Evolutionary conservation across 64 coral and sea anemone species (phyloP), one percentile per base, ranked within the genome.

Genomic region (Cladopsammia gracilis): DNA sequence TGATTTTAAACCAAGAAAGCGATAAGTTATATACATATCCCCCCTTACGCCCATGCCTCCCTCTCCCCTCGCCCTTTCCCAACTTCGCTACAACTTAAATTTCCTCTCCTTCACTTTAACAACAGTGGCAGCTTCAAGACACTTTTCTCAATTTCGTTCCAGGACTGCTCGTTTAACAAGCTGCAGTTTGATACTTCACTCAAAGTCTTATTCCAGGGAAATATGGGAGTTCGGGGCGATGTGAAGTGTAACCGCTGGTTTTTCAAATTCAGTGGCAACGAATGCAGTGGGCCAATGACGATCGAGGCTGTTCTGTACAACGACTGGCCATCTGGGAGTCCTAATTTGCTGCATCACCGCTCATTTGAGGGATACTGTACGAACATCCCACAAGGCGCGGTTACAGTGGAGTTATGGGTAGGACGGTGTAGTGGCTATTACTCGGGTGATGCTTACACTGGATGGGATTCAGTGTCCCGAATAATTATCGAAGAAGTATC

Each of bases 381-480:
- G 68, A 71, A 71, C 68, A 54, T 54, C 11, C 2, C 52, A 54
- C 6, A 54, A 54, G 52, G 52, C 6, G 52, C 6, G 51, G 52
- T 43, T 43, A 3, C 6, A 24, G 68, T 71, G 8, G 68, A 71
- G 15, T 43, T 71, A n/a, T 71, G 68, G 68, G 68, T 71, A 7
- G 68, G 68, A 8, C 7, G 20, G 68, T 71, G 68, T 43, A 71
- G 16, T 71, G 68, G 68, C 16, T 1, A 8, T 7, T 11, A 7
- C 68, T 43, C 7, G 7, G 68, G 68, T 43, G 68, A 71, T 43
- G 8, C 3, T 14, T 7, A 11, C 16, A 18, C 16, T 14, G 68
- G 68, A n/a, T 71, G 68, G 68, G 34, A 71, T 8, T 71, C 68
- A 71, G 68, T 71, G 68, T 71, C 20, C 52, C 52, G 52, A 14